Conservation (phyloP, 2,113 vertebrate species). For the Zosterops japonicus region DNA sequence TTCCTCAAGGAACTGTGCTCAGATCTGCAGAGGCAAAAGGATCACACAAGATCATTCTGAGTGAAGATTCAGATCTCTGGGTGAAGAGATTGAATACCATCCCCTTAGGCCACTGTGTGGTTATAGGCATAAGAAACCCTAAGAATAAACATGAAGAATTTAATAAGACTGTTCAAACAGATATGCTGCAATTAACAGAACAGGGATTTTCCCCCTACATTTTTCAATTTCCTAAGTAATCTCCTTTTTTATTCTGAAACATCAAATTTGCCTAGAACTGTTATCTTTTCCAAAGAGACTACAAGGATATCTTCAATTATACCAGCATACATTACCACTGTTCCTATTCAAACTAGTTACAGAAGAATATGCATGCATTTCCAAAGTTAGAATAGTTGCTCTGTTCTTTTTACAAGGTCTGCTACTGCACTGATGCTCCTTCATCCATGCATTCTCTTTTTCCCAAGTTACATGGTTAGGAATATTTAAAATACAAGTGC, state of each 20-base stretch:
- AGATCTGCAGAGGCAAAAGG: background rate
- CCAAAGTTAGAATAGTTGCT: background rate
- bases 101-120: background rate
- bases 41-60: background rate
- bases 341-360: background rate
- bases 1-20: background rate
- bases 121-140: background rate
- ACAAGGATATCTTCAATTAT: background rate
- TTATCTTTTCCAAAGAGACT: slow-evolving; percentile 5
- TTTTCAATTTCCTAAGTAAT: background rate
- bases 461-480: background rate
- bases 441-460: background rate
- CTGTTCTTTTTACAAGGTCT: background rate
- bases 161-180: background rate
- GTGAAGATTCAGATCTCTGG: background rate
- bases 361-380: background rate
- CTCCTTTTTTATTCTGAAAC: background rate
- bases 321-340: background rate
- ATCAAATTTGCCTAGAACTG: background rate
- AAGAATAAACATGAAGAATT: background rate
- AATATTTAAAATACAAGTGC: background rate
- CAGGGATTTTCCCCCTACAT: background rate
- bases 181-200: background rate
- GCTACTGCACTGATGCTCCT: background rate
- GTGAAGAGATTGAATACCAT: background rate